phyloP scores from a whole-genome alignment of 2,113 vertebrate genomes.

The Ondatra zibethicus region DNA sequence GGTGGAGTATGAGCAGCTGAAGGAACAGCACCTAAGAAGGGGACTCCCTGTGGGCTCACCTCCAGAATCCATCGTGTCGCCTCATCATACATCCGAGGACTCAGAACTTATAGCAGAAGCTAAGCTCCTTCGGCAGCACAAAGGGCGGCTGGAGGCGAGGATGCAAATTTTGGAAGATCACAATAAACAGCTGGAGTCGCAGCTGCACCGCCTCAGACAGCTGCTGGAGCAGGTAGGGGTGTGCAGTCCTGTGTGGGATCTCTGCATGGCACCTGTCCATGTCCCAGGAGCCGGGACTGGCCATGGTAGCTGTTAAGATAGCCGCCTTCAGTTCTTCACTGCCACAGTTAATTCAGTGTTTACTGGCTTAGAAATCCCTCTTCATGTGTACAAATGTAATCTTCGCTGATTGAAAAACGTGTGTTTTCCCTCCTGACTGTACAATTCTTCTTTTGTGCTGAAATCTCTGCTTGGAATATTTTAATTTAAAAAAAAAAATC shows the following conservation, averaged over 20 bases:
- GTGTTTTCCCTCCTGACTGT: neutral
- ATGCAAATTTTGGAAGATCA: constrained; percentile 99
- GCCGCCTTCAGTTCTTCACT: neutral
- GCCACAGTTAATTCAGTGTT: neutral
- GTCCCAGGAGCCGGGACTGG: neutral
- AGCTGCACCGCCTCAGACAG: constrained; percentile 95
- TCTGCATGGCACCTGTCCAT: fast-evolving
- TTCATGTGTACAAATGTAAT: neutral
- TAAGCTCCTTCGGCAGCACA: constrained; percentile 96
- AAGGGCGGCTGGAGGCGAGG: constrained; percentile 96
- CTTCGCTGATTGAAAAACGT: neutral
- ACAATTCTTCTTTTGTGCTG: neutral
- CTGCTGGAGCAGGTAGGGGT: constrained; percentile 95
- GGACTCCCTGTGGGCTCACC: constrained; percentile 86
- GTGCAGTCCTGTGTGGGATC: fast-evolving
- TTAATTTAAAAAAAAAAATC: neutral
- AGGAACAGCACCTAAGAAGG: constrained; percentile 92
- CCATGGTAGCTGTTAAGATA: too few species aligned
- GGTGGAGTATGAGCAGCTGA: constrained; percentile 95
- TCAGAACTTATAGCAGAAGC: constrained; percentile 92
- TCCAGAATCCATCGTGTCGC: constrained; percentile 86
- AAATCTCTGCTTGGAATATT: neutral
- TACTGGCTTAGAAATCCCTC: neutral
- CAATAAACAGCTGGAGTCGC: constrained; percentile 98
- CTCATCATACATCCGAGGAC: constrained; percentile 90